These are phyloP conservation scores for Gryllus bimaculatus DNA, from an alignment of 1,140 invertebrate species.

Conservation along the genomic window DNA sequence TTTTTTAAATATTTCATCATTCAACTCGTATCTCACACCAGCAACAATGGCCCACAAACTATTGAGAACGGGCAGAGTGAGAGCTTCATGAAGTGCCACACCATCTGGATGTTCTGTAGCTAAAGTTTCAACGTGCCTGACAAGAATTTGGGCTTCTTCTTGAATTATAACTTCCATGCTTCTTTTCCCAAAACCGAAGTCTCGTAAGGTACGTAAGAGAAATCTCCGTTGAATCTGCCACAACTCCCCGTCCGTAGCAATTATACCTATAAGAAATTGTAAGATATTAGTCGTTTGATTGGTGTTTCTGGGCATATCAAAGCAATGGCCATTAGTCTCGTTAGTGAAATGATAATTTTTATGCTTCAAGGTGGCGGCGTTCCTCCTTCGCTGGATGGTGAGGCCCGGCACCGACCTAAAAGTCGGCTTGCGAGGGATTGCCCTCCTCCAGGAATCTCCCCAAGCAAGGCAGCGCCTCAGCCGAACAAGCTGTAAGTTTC, in stretches of 20 bases:
- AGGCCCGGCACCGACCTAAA: too few species aligned
- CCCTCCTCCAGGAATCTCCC: too few species aligned
- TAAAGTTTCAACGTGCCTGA: constrained; percentile 26
- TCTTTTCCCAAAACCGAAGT: constrained; percentile 50
- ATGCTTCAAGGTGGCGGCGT: too few species aligned
- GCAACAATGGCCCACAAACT: constrained; percentile 62
- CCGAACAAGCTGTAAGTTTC: too few species aligned
- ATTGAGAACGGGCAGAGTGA: constrained; percentile 51
- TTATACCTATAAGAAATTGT: constrained; percentile 40
- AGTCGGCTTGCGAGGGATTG: too few species aligned
- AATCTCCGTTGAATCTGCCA: constrained; percentile 52
- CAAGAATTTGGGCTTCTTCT: constrained; percentile 45
- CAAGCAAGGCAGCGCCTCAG: too few species aligned
- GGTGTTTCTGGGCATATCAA: too few species aligned
- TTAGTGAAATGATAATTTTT: too few species aligned
- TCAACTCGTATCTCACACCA: constrained; percentile 44
- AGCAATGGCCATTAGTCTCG: too few species aligned
- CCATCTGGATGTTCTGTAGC: neutral
- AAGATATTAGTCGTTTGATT: constrained; percentile 10
- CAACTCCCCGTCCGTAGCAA: constrained; percentile 50
- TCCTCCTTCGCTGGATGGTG: too few species aligned
- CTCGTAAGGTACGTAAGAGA: constrained; percentile 45
- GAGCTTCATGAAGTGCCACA: constrained; percentile 14
- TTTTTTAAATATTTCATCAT: constrained; percentile 43
- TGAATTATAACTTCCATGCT: constrained; percentile 46